These are phyloP conservation scores for Coregonus ussuriensis DNA, from an alignment of 2,797 vertebrate species.

Conservation along the genomic window DNA sequence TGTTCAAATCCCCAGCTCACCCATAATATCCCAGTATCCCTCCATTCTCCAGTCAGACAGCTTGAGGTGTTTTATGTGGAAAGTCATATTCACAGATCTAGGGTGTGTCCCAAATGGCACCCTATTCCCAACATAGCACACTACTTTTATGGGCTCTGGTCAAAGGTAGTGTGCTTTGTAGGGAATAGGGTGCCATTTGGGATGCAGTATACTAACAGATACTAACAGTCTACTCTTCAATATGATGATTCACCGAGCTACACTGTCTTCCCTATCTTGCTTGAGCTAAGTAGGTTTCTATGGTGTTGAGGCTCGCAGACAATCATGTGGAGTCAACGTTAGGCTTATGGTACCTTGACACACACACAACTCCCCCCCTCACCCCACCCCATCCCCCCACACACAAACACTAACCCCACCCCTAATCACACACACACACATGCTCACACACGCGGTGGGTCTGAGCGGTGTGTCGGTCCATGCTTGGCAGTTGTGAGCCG, in stretches of 20 bases:
- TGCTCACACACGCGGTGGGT: constrained; percentile 10
- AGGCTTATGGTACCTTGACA: background rate
- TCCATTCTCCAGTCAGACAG: constrained; percentile 39
- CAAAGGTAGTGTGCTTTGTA: no score
- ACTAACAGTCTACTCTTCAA: no score
- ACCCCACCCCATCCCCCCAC: background rate
- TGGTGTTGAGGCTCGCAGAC: no score
- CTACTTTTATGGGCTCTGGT: no score
- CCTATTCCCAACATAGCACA: background rate
- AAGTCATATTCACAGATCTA: constrained; percentile 39
- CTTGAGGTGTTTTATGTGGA: constrained; percentile 45
- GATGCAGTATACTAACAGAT: no score
- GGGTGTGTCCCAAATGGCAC: constrained; percentile 45
- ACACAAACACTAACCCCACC: background rate
- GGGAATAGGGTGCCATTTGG: no score
- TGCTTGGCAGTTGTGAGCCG: constrained; percentile 52
- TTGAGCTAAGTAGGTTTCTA: no score
- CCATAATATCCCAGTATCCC: constrained; percentile 23
- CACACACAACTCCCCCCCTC: no score
- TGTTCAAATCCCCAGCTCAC: constrained; percentile 20
- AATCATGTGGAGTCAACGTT: background rate
- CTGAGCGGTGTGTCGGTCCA: constrained; percentile 15
- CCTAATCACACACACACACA: background rate
- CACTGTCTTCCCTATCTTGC: no score
- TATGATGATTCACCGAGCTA: no score